These are phyloP conservation scores for Aromia moschata DNA, from an alignment of 2,888 invertebrate species.

Conservation along the genomic window DNA sequence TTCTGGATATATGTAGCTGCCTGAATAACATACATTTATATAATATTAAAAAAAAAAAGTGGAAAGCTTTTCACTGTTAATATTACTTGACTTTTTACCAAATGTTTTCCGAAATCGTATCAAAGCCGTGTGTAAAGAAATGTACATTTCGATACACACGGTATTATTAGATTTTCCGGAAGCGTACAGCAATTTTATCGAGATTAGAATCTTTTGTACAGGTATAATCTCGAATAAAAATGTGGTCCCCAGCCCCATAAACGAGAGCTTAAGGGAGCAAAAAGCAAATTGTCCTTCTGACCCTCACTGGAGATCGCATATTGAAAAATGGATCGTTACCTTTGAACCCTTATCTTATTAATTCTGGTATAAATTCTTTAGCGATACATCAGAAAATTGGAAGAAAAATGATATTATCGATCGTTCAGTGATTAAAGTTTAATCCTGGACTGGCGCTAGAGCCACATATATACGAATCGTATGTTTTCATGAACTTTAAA, in stretches of 20 bases:
- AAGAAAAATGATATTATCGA: constrained; percentile 23
- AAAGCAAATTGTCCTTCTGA: constrained; percentile 14
- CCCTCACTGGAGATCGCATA: constrained; percentile 19
- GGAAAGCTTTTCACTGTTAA: too few relatives aligned
- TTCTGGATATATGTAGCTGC: too few relatives aligned
- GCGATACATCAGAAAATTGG: constrained; percentile 23
- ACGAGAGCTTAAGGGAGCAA: constrained; percentile 8
- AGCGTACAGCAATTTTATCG: constrained; percentile 12
- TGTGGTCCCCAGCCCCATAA: constrained; percentile 8
- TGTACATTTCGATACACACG: background rate
- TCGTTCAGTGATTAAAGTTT: too few relatives aligned
- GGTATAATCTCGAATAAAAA: constrained; percentile 22
- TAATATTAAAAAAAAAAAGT: too few relatives aligned
- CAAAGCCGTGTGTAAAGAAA: background rate
- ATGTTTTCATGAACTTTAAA: too few relatives aligned
- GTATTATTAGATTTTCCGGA: constrained; percentile 15
- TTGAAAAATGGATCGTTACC: constrained; percentile 25
- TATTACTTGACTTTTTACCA: too few relatives aligned
- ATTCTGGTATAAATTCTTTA: constrained; percentile 25
- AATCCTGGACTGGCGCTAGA: too few relatives aligned
- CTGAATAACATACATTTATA: too few relatives aligned
- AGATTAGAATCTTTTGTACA: constrained; percentile 26
- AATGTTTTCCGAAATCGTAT: too few relatives aligned
- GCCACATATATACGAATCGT: too few relatives aligned
- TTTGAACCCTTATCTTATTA: constrained; percentile 30